These are phyloP conservation scores for Hyperoplus lanceolatus DNA, from an alignment of 2,797 vertebrate genomes.

Conservation along the genomic window DNA sequence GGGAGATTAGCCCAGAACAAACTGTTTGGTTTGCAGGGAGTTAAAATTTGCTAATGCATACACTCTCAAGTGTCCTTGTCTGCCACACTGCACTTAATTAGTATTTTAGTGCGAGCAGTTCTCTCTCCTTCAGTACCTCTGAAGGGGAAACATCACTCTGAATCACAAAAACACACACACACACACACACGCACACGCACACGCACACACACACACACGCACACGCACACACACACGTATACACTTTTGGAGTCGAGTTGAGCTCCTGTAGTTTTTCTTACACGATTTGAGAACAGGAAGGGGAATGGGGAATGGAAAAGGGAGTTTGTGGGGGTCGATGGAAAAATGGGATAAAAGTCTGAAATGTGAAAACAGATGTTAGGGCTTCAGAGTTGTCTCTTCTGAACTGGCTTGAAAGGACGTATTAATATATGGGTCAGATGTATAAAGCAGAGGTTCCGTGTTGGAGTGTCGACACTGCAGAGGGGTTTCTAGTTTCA, in stretches of 20 bases:
- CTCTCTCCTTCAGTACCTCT: slow-evolving; percentile 79
- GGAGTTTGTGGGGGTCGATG: slow-evolving; percentile 67
- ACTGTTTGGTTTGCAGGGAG: slow-evolving; percentile 81
- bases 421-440: slow-evolving; percentile 82
- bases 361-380: slow-evolving; percentile 84
- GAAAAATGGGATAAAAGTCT: slow-evolving; percentile 80
- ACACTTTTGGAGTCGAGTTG: slow-evolving; percentile 65
- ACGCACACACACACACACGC: slow-evolving; percentile 53
- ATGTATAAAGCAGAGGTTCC: slow-evolving; percentile 79
- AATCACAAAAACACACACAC: slow-evolving; percentile 52
- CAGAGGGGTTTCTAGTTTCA: slow-evolving; percentile 72
- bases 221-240: slow-evolving; percentile 48
- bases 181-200: slow-evolving; percentile 28
- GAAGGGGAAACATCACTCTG: slow-evolving; percentile 78
- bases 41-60: slow-evolving; percentile 80
- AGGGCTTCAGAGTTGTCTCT: slow-evolving; percentile 70
- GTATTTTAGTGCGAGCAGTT: slow-evolving; percentile 80
- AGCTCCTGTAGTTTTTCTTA: slow-evolving; percentile 71
- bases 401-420: slow-evolving; percentile 70
- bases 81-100: slow-evolving; percentile 83
- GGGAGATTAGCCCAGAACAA: slow-evolving; percentile 76
- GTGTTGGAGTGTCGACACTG: slow-evolving; percentile 66
- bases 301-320: slow-evolving; percentile 64
- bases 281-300: slow-evolving; percentile 63
- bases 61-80: slow-evolving; percentile 83